Conservation (phyloP, 1,140 invertebrate genomes). For the Drosophila ercepeae region DNA sequence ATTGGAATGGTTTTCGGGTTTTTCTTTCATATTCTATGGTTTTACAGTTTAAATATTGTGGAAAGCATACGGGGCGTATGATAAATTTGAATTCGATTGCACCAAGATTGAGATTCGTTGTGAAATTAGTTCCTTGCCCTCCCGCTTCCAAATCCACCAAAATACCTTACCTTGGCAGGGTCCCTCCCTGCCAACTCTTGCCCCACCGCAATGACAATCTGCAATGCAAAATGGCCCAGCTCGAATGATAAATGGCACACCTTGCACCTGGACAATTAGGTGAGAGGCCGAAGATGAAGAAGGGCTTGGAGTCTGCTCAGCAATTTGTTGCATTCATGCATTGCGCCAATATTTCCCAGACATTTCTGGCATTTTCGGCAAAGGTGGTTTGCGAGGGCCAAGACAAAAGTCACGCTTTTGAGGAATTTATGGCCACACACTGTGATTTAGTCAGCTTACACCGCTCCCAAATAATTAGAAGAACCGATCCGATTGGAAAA, state of each 20-base stretch:
- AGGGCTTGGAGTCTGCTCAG: conserved; percentile 11
- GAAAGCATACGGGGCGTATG: conserved; percentile 39
- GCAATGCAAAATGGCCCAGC: conserved; percentile 52
- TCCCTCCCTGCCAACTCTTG: too few relatives aligned
- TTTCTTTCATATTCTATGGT: conserved; percentile 9
- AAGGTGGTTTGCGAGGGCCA: not conserved
- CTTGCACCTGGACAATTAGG: conserved; percentile 36
- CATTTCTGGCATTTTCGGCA: conserved; percentile 41
- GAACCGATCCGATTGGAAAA: too few relatives aligned
- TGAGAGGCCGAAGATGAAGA: conserved; percentile 13
- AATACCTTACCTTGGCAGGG: too few relatives aligned
- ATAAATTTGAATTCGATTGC: conserved; percentile 31
- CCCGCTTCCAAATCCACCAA: not conserved
- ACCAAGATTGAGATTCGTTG: conserved; percentile 25
- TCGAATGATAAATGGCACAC: conserved; percentile 58
- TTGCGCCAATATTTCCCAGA: conserved; percentile 60
- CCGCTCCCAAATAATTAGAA: not conserved
- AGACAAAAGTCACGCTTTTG: conserved; percentile 16
- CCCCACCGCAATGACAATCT: conserved; percentile 28
- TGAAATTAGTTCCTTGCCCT: conserved; percentile 5
- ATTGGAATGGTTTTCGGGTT: conserved; percentile 8
- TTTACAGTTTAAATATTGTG: conserved; percentile 32
- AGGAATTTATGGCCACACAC: conserved; percentile 29
- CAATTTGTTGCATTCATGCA: conserved; percentile 61
- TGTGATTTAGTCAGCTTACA: conserved; percentile 3